Evolutionary conservation across 2,113 vertebrate genomes (phyloP).

Genomic region (Tringa solitaria): DNA sequence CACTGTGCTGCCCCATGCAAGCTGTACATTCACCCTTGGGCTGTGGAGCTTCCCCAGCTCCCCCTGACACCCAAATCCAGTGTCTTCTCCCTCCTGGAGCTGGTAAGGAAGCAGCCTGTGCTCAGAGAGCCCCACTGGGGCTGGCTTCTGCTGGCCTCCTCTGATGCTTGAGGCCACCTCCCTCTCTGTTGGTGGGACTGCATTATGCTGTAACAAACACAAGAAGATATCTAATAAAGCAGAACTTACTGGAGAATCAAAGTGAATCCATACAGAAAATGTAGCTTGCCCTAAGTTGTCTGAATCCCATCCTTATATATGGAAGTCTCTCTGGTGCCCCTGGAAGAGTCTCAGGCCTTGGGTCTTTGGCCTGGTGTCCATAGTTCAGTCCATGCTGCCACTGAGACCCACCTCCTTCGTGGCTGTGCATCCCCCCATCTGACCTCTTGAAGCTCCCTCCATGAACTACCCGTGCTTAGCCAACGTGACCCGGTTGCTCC

Average conservation of each 20-base stretch:
- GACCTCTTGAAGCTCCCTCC: neutral
- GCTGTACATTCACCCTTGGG: rapidly evolving
- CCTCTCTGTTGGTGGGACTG: neutral
- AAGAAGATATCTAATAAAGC: neutral
- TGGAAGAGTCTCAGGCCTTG: rapidly evolving
- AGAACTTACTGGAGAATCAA: neutral
- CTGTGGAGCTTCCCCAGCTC: neutral
- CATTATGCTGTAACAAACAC: neutral
- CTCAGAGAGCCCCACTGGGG: neutral
- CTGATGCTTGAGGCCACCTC: neutral
- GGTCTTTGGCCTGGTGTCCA: neutral
- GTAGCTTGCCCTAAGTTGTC: neutral
- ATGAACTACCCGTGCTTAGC: neutral
- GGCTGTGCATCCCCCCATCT: neutral
- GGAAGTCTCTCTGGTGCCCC: neutral
- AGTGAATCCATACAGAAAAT: neutral
- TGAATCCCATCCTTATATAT: neutral
- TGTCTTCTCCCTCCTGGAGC: neutral
- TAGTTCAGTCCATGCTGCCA: neutral
- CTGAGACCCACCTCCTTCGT: neutral
- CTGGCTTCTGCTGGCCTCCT: neutral
- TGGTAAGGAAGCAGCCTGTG: neutral
- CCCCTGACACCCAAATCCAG: neutral
- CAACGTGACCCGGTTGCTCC: neutral
- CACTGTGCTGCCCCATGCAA: rapidly evolving